A percentile compares a stretch with the other conserved stretches of the same genome.
Evolutionary conservation across 2,797 vertebrate species (phyloP).

Genomic region (Poeciliopsis paucimaculata): DNA sequence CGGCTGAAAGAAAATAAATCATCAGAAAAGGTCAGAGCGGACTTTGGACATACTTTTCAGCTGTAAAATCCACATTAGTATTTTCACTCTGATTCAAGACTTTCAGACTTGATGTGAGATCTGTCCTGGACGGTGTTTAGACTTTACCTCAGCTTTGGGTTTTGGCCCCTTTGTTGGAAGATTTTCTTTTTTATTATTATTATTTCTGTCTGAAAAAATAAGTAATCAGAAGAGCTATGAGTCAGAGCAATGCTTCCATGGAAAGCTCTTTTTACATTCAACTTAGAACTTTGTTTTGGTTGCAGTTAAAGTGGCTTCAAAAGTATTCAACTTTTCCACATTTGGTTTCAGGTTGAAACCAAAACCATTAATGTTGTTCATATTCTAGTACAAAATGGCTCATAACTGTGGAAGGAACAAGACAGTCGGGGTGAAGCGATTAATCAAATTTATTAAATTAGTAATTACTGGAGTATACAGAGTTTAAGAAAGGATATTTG

Average conservation of each 20-base stretch:
- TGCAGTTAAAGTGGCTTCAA: background rate
- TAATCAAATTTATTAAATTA: background rate
- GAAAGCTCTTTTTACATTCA: background rate
- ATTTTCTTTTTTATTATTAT: background rate
- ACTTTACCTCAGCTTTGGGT: background rate
- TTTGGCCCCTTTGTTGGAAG: background rate
- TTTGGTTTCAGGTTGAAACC: background rate
- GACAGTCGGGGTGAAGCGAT: background rate
- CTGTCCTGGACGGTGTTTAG: background rate
- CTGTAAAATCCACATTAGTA: background rate
- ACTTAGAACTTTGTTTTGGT: background rate
- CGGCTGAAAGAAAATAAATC: background rate
- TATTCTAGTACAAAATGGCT: background rate
- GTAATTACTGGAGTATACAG: background rate
- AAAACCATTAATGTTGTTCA: background rate
- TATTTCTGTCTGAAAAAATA: slow-evolving; percentile 1
- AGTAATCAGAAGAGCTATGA: background rate
- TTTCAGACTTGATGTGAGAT: background rate
- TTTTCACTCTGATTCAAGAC: background rate
- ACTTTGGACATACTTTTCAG: background rate
- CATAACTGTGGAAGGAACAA: background rate
- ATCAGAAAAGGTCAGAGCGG: background rate
- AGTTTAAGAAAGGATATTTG: background rate
- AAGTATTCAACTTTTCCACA: background rate
- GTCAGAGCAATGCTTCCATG: background rate